Conservation (phyloP, 2,797 vertebrate genomes). For the Megalops cyprinoides region DNA sequence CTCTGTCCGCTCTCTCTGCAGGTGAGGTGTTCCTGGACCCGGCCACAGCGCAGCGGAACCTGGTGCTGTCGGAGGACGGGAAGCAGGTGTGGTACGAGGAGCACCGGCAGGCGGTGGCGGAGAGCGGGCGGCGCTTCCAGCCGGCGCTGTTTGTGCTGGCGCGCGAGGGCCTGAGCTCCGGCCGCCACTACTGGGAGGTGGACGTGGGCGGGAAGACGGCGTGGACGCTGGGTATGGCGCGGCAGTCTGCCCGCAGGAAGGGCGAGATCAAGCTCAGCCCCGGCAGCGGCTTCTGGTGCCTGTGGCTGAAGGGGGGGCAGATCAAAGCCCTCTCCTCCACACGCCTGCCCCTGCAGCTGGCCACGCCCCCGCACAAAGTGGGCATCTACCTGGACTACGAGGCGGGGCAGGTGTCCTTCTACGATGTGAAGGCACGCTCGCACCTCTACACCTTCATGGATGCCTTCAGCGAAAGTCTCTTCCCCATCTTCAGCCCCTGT, state of each 20-base stretch:
- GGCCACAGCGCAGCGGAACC: constrained; percentile 74
- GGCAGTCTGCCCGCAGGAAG: constrained; percentile 66
- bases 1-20: constrained; percentile 43
- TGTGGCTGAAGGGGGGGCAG: constrained; percentile 75
- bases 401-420: constrained; percentile 75
- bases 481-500: constrained; percentile 79
- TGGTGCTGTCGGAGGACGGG: constrained; percentile 73
- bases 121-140: constrained; percentile 74
- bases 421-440: constrained; percentile 64
- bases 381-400: constrained; percentile 78
- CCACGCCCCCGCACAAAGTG: constrained; percentile 58
- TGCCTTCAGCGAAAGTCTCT: constrained; percentile 67
- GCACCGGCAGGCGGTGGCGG: constrained; percentile 48
- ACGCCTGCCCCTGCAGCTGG: constrained; percentile 60
- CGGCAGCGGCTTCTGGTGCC: constrained; percentile 74
- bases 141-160: constrained; percentile 78
- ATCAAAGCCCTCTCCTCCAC: constrained; percentile 64
- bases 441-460: constrained; percentile 75
- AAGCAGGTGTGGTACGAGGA: constrained; percentile 75
- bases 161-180: constrained; percentile 64
- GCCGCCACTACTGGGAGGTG: constrained; percentile 86
- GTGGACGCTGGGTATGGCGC: constrained; percentile 80
- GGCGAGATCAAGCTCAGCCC: constrained; percentile 78
- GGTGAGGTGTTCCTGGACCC: constrained; percentile 80
- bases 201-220: constrained; percentile 70